Percentiles rank a stretch among this genome's conserved stretches.
Evolutionary conservation across 2,797 vertebrate genomes (phyloP).

Genomic region (Brachymystax lenok): DNA sequence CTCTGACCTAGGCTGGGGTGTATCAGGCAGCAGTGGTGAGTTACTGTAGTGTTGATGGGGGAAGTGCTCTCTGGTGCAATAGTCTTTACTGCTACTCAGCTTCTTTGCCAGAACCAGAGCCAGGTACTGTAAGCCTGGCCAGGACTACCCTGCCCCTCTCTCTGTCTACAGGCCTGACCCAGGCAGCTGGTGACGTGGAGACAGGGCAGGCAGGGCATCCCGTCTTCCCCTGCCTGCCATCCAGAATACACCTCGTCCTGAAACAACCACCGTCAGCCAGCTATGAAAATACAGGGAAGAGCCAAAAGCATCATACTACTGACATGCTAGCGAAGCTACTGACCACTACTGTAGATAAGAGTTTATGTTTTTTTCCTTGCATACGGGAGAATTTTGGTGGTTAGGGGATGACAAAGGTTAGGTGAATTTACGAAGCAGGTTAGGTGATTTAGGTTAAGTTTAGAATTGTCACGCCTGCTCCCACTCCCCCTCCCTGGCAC

Average conservation of each 20-base stretch:
- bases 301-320: conserved; percentile 10
- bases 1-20: neutral
- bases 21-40: neutral
- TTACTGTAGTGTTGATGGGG: conserved; percentile 28
- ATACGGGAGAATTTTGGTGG: too few relatives aligned
- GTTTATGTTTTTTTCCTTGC: too few relatives aligned
- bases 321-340: conserved; percentile 9
- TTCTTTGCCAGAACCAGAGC: conserved; percentile 20
- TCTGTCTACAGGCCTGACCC: conserved; percentile 33
- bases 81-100: conserved; percentile 2
- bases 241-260: conserved; percentile 7
- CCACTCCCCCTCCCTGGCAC: too few relatives aligned
- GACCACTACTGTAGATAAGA: too few relatives aligned
- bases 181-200: conserved; percentile 41
- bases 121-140: neutral
- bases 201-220: conserved; percentile 9
- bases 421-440: too few relatives aligned
- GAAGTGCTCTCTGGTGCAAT: conserved; percentile 6
- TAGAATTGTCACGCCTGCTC: too few relatives aligned
- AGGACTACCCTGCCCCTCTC: conserved; percentile 3
- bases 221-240: neutral
- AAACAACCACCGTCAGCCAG: conserved; percentile 30
- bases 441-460: too few relatives aligned
- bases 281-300: conserved; percentile 57
- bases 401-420: too few relatives aligned